Base-by-base conservation (phyloP, 2,888 invertebrate genomes). In the Cetonia aurata region DNA sequence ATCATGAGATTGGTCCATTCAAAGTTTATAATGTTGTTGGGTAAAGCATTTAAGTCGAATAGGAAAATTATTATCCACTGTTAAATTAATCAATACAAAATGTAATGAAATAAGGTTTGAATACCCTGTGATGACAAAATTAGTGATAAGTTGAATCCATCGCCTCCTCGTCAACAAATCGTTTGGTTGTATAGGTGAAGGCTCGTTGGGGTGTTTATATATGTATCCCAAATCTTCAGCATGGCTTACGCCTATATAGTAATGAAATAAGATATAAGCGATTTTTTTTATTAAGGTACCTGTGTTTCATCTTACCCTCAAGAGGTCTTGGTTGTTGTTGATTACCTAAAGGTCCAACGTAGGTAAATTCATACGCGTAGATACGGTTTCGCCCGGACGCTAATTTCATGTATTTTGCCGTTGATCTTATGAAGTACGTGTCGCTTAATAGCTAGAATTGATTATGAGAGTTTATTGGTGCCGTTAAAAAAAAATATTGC, bases 71-170 rank as follows among this genome's bases (percentile, higher is more conserved):
- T 48, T 48, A 9, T 1, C 4, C n/a, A 48, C 17, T n/a, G 13
- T 48, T 8, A 9, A 50, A 9, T 15, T 12, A 52, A 52, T 37
- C 37, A 37, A 37, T 6, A 10, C 33, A 33, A 33, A 33, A 6
- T 33, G 3, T 9, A 37, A 8, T 37, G 37, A 25, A 12, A 52
- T 19, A 10, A 10, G 9, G 12, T 52, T 17, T 10, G 12, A 52
- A 25, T 25, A 52, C 52, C 52, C 52, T 25, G 9, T 9, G 0
- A n/a, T 17, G 19, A 25, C 52, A 52, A 52, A 52, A 10, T 52
- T 52, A 0, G 52, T 52, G 12, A 52, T 52, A 25, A 52, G 19
- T 50, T 50, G 19, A 52, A 52, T 25, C 52, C 52, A 52, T 52
- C 52, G 52, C 19, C 2, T 0, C 10, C 25, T 13, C 9, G 52